phyloP scores from a whole-genome alignment of 2,113 vertebrate species.

The Myrmecobius fasciatus region DNA sequence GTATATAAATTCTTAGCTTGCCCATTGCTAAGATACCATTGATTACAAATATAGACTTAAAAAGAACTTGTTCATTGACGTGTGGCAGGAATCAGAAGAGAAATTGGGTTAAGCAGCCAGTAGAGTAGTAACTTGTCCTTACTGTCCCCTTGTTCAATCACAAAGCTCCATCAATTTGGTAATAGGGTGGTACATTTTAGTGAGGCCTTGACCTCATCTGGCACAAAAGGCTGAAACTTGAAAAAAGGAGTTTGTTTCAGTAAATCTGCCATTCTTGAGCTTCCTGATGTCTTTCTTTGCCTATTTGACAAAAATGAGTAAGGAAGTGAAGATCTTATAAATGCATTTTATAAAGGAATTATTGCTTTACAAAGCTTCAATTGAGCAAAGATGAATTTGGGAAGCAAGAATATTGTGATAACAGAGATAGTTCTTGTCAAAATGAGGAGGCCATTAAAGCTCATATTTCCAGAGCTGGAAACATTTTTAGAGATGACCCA shows the following conservation, averaged over 20 bases:
- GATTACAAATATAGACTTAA: slow-evolving; percentile 31
- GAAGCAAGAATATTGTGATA: not conserved
- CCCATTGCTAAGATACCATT: slow-evolving; percentile 14
- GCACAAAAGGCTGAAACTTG: not conserved
- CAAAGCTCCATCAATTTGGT: not conserved
- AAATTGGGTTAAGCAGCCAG: not conserved
- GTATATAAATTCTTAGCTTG: slow-evolving; percentile 25
- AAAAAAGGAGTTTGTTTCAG: not conserved
- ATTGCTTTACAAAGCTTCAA: not conserved
- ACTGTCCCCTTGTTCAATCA: not conserved
- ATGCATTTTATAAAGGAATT: slow-evolving; percentile 25
- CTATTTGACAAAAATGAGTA: not conserved
- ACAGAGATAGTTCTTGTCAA: not conserved
- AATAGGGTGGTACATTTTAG: not conserved
- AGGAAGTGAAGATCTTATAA: not conserved
- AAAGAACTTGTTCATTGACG: not conserved
- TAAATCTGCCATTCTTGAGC: not conserved
- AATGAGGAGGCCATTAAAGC: not conserved
- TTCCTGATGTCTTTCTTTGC: not conserved
- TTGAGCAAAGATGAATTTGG: not conserved
- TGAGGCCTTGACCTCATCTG: not conserved
- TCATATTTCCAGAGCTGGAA: not conserved
- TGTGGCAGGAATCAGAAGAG: not conserved
- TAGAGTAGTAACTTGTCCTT: not conserved
- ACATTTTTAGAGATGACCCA: not conserved